Percentiles rank a stretch among this genome's conserved stretches.
These are phyloP conservation scores for Sesamia nonagrioides DNA, from an alignment of 1,140 invertebrate genomes.

Conservation along the genomic window DNA sequence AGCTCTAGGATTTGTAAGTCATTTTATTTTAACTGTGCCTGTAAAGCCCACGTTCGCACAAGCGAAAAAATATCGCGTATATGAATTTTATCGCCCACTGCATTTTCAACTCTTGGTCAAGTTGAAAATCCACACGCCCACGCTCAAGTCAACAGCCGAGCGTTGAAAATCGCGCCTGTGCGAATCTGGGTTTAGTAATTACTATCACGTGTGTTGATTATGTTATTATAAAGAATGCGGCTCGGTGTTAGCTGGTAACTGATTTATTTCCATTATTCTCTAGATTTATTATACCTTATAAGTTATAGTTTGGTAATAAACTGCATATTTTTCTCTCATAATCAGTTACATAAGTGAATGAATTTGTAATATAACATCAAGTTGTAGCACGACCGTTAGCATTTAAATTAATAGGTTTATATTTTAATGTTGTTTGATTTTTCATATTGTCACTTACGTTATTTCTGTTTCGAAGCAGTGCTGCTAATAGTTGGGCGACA, in stretches of 20 bases:
- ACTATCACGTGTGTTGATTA: constrained; percentile 39
- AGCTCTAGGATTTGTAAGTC: constrained; percentile 64
- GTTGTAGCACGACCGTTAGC: constrained; percentile 24
- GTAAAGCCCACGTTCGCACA: neutral
- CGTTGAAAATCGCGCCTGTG: too few species aligned
- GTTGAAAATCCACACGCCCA: too few species aligned
- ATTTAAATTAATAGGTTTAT: constrained; percentile 26
- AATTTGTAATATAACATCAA: constrained; percentile 35
- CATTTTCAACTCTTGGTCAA: too few species aligned
- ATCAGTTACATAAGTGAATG: constrained; percentile 28
- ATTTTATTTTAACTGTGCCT: constrained; percentile 54
- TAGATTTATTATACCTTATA: constrained; percentile 42
- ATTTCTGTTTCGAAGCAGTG: neutral
- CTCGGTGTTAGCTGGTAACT: constrained; percentile 44
- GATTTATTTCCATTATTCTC: constrained; percentile 44
- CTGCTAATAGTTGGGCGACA: constrained; percentile 1
- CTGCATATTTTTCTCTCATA: constrained; percentile 34
- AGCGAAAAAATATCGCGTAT: too few species aligned
- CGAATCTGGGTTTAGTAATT: constrained; percentile 5
- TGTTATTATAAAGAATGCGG: constrained; percentile 38
- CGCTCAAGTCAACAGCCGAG: too few species aligned
- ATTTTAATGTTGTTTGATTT: constrained; percentile 22
- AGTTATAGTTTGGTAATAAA: constrained; percentile 49
- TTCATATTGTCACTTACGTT: constrained; percentile 20
- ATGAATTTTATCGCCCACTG: too few species aligned